A percentile compares a stretch with the other conserved stretches of the same genome.
Evolutionary conservation across 2,888 invertebrate genomes (phyloP).

Genomic region (Patella caerulea): DNA sequence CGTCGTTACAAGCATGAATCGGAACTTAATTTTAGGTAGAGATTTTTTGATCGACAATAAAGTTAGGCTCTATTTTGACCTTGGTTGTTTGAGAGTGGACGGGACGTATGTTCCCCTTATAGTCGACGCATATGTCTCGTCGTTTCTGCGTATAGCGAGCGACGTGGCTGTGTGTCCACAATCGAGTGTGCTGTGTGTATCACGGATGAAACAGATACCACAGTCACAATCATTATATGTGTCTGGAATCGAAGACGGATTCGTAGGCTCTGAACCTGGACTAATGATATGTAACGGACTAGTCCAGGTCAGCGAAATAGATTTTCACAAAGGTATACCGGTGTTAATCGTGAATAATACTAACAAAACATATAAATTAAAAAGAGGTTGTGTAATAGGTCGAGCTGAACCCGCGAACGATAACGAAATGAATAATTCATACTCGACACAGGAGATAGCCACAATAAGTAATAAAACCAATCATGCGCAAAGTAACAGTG

Average conservation of each 20-base stretch:
- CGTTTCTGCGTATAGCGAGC: neutral
- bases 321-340: neutral
- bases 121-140: neutral
- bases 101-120: neutral
- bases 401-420: neutral
- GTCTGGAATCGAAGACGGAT: neutral
- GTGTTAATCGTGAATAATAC: neutral
- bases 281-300: neutral
- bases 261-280: neutral
- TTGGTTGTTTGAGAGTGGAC: neutral
- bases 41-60: neutral
- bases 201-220: too few species aligned
- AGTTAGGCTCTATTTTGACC: neutral
- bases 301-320: neutral
- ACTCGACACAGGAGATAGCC: neutral
- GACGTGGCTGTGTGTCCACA: too few species aligned
- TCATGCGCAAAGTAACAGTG: neutral
- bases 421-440: neutral
- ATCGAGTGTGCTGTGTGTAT: too few species aligned
- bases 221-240: too few species aligned
- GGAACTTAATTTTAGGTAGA: neutral
- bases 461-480: neutral
- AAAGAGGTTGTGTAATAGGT: conserved; percentile 12
- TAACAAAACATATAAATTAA: neutral
- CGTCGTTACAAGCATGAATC: neutral